Evolutionary conservation across 2,888 invertebrate genomes (phyloP).

Genomic region (Rotaria magnacalcarata): DNA sequence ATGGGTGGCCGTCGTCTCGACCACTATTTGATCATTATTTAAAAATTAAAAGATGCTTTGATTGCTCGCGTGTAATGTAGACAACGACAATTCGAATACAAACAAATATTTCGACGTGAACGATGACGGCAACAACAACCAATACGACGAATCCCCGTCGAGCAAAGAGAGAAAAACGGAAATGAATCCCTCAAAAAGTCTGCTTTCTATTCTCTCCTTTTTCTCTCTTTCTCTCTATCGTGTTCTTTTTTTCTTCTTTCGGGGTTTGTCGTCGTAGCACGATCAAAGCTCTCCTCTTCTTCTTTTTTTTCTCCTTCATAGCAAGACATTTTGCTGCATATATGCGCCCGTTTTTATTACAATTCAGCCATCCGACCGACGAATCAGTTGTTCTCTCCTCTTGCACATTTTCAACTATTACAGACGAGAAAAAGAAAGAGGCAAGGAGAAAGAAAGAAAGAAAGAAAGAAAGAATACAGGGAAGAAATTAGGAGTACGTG

Average conservation of each 20-base stretch:
- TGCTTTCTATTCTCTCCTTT: slow-evolving; percentile 18
- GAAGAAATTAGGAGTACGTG: slow-evolving; percentile 6
- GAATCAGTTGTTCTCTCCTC: slow-evolving; percentile 12
- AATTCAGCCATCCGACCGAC: slow-evolving; percentile 6
- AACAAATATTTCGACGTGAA: slow-evolving; percentile 22
- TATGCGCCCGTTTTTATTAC: slow-evolving; percentile 18
- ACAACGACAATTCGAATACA: slow-evolving; percentile 29
- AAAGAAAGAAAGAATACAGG: background rate
- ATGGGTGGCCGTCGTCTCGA: slow-evolving; percentile 15
- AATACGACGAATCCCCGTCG: slow-evolving; percentile 27
- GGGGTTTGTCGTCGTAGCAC: background rate
- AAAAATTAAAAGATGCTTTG: slow-evolving; percentile 10
- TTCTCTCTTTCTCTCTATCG: background rate
- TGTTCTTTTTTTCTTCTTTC: slow-evolving; percentile 7
- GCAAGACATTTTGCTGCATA: slow-evolving; percentile 5
- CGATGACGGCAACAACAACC: slow-evolving; percentile 22
- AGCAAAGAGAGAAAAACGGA: slow-evolving; percentile 33
- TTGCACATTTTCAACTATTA: slow-evolving; percentile 2
- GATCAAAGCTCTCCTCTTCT: slow-evolving; percentile 20
- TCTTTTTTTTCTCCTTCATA: background rate
- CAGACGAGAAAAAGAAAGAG: background rate
- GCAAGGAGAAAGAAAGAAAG: background rate
- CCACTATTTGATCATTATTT: slow-evolving; percentile 29
- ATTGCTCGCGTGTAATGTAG: slow-evolving; percentile 13
- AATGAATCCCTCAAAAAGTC: slow-evolving; percentile 34